Percentiles rank a stretch among this genome's conserved stretches.
Evolutionary conservation across 2,888 invertebrate species (phyloP).

Genomic region (Hirtodrosophila alboralis): DNA sequence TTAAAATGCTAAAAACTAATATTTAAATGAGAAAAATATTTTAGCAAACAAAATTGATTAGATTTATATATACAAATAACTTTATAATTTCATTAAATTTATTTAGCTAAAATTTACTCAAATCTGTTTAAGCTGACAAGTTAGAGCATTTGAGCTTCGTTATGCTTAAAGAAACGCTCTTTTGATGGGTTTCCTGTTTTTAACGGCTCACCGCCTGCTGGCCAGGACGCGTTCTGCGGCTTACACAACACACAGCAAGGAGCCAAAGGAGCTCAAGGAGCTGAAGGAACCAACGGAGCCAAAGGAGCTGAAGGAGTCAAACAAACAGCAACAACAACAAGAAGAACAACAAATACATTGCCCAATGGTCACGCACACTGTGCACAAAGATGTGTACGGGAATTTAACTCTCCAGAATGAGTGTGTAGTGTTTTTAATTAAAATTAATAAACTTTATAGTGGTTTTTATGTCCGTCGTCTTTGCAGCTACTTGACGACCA

Average conservation of each 20-base stretch:
- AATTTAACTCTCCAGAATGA: conserved; percentile 72
- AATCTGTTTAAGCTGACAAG: neutral
- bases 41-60: too few relatives aligned
- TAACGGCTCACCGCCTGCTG: conserved; percentile 74
- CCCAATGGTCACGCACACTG: conserved; percentile 58
- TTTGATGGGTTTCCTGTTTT: conserved; percentile 69
- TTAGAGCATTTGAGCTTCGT: conserved; percentile 15
- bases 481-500: conserved; percentile 5
- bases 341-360: conserved; percentile 37
- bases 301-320: too few relatives aligned
- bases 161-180: neutral
- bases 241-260: conserved; percentile 55
- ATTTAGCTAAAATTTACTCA: too few relatives aligned
- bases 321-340: conserved; percentile 11
- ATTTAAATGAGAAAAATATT: too few relatives aligned
- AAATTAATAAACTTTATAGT: conserved; percentile 78
- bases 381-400: conserved; percentile 49
- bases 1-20: too few relatives aligned
- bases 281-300: too few relatives aligned
- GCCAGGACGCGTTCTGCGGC: conserved; percentile 68
- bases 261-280: too few relatives aligned
- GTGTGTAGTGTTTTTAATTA: conserved; percentile 78
- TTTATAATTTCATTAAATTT: too few relatives aligned
- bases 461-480: conserved; percentile 59
- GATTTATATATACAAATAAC: too few relatives aligned